Base-by-base conservation (phyloP, 2,888 invertebrate species). In the Perithous albicinctus region DNA sequence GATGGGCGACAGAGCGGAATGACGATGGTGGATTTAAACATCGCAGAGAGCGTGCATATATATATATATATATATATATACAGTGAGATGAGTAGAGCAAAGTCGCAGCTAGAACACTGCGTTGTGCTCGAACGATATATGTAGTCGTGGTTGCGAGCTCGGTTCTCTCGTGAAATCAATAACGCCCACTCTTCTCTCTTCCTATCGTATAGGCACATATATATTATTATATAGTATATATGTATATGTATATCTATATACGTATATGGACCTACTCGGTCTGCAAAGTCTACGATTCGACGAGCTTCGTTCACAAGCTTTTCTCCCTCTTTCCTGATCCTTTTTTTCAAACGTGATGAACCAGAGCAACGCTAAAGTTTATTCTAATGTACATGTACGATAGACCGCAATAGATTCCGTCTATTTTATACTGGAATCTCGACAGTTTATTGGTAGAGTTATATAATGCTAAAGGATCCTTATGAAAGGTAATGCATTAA, bases 101-200 rank as follows among this genome's bases (percentile, higher is more conserved):
- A 82, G 67, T 78, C 78, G 61, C 66, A 78, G 64, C 15, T 77
- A 43, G 64, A n/a, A 46, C 51, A 70, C 35, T 63, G 41, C 69
- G 61, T 63, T 74, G 38, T 70, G 74, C 69, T 8, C 69, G 18
- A 32, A 38, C 43, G 41, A 48, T 56, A 35, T 76, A 59, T 35
- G 35, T 51, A 70, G 26, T 35, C n/a, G 67, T 56, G 72, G 76
- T 67, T 77, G 73, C 73, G 69, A 75, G 48, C 77, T 78, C 64
- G 64, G 46, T 75, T 64, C 59, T 69, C 79, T 66, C 74, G 78
- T 75, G 78, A 82, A 82, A 82, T 82, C 82, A 82, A 82, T 82
- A 82, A 78, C 82, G 66, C 66, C 75, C 78, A 78, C 82, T 72
- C 82, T 75, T 69, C 66, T 66, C 64, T 69, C 82, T 73, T 43